Conservation (phyloP, 2,888 invertebrate species). For the Sphecodes monilicornis region DNA sequence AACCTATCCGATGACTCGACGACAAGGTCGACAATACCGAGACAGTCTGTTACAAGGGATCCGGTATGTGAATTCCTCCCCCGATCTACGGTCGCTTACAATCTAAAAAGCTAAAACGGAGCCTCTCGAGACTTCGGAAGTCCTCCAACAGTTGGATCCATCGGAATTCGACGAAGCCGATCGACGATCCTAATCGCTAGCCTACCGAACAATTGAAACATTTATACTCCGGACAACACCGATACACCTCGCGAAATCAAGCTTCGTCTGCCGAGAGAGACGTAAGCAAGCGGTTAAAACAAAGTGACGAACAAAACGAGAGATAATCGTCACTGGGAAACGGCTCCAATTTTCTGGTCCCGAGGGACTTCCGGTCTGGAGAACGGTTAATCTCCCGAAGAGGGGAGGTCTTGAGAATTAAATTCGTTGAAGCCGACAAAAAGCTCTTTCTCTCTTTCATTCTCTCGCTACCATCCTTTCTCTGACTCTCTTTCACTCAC, state of each 20-base stretch:
- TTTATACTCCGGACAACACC: slow-evolving; percentile 18
- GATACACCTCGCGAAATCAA: slow-evolving; percentile 1
- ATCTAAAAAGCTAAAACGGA: slow-evolving; percentile 4
- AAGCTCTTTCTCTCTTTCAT: slow-evolving; percentile 24
- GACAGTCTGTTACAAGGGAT: background rate
- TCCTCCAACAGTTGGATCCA: background rate
- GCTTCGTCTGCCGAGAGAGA: background rate
- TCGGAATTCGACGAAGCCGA: slow-evolving; percentile 2
- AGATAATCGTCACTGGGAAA: background rate
- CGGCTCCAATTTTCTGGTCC: background rate
- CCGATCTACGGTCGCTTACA: background rate
- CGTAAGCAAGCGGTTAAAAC: slow-evolving; percentile 2
- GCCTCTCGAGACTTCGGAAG: slow-evolving; percentile 6
- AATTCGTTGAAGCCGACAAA: slow-evolving; percentile 67
- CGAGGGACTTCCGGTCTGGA: slow-evolving; percentile 8
- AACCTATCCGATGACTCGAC: slow-evolving; percentile 7
- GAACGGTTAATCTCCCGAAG: slow-evolving; percentile 24
- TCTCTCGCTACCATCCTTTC: background rate
- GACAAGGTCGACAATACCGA: slow-evolving; percentile 2
- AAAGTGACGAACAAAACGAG: background rate
- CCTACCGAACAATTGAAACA: slow-evolving; percentile 23
- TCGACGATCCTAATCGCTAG: slow-evolving; percentile 23
- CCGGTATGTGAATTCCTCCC: background rate
- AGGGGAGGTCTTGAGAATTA: slow-evolving; percentile 48
- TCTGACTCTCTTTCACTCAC: background rate